Evolutionary conservation across 1,140 invertebrate species (phyloP), one percentile per base, ranked within the genome.

Genomic region (Campoletis sonorensis): DNA sequence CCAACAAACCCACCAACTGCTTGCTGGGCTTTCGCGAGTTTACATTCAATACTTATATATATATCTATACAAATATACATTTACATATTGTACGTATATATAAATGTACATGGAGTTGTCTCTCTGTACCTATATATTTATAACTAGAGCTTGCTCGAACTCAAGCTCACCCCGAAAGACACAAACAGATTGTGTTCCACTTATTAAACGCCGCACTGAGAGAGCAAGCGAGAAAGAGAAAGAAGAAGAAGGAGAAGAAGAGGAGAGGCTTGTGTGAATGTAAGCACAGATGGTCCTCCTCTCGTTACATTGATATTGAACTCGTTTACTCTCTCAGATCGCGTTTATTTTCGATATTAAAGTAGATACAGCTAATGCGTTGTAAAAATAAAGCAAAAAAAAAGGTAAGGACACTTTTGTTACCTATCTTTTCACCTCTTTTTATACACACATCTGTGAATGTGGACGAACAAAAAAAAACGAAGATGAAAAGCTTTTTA

Each of bases 101-200:
- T 70, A n/a, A 2, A 70, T 54, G n/a, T n/a, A n/a, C n/a, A n/a
- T n/a, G n/a, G n/a, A n/a, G n/a, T 54, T 54, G 51, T 54, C 4
- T 4, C 16, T 8, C 18, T 54, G n/a, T 54, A 54, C 11, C n/a
- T 4, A 33, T 70, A 33, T 33, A 70, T 70, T 70, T 33, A 70
- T 33, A 70, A 33, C 30, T 7, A 13, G 27, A 70, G 67, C 67
- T 70, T 33, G 16, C 67, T 70, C 13, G 27, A 4, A 4, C 16
- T 7, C 10, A 70, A 70, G 67, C 67, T 37, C 67, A 70, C 27
- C 67, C 27, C 67, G 27, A 30, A 30, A 51, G 49, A 75, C 72
- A 58, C 45, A 75, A 75, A 75, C 72, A 75, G 72, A 75, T 75
- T 75, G 72, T 70, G 67, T 75, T 49, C 72, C 72, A 75, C 72